These are phyloP conservation scores for Petrocephalus microphthalmus DNA, from an alignment of 2,113 vertebrate genomes.

Conservation along the genomic window DNA sequence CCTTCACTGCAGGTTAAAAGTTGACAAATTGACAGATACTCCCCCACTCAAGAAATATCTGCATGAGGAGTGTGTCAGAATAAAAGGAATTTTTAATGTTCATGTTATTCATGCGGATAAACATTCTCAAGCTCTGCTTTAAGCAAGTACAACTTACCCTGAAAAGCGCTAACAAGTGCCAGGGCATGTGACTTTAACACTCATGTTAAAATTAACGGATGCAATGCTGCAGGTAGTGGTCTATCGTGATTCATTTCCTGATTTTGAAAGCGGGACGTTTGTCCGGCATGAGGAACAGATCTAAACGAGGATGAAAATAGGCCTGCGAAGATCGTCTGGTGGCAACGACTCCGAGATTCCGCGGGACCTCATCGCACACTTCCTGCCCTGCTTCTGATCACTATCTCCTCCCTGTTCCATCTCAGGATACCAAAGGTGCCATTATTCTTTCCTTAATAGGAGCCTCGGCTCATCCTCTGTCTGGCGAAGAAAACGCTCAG, in stretches of 20 bases:
- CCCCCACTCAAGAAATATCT: background rate
- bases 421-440: conserved; percentile 49
- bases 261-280: background rate
- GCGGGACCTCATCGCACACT: background rate
- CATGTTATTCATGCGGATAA: background rate
- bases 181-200: background rate
- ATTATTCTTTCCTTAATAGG: conserved; percentile 58
- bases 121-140: background rate
- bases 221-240: background rate
- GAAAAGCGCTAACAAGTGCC: background rate
- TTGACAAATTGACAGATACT: background rate
- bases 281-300: background rate
- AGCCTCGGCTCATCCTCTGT: conserved; percentile 4
- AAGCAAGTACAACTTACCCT: background rate
- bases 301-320: background rate
- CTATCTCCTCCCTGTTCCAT: conserved; percentile 38
- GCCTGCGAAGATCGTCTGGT: background rate
- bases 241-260: background rate
- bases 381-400: background rate
- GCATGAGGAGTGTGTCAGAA: background rate
- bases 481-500: conserved; percentile 10
- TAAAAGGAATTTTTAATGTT: background rate
- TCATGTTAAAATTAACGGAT: background rate
- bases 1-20: background rate
- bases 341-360: background rate